Conservation (phyloP, 2,888 invertebrate species). For the Willowsia nigromaculata region DNA sequence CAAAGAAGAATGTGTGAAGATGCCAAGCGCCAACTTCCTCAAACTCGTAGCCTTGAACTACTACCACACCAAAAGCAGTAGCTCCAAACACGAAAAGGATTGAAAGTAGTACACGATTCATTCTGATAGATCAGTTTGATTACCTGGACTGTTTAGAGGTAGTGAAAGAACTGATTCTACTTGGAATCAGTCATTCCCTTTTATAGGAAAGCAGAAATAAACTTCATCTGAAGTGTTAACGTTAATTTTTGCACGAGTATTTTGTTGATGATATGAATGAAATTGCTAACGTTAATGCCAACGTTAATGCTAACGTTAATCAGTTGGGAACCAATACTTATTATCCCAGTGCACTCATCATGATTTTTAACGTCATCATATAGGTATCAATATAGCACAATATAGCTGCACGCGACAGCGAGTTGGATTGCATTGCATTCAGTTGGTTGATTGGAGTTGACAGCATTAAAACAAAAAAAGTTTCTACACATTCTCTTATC, state of each 20-base stretch:
- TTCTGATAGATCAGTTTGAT: not conserved
- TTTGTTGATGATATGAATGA: too few relatives aligned
- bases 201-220: too few relatives aligned
- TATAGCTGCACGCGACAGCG: too few relatives aligned
- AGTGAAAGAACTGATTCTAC: not conserved
- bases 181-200: not conserved
- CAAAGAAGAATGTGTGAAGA: conserved; percentile 67
- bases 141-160: not conserved
- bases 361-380: not conserved
- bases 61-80: not conserved
- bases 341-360: too few relatives aligned
- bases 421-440: too few relatives aligned
- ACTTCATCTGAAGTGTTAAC: too few relatives aligned
- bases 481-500: too few relatives aligned
- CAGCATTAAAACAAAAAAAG: too few relatives aligned
- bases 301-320: not conserved
- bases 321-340: too few relatives aligned
- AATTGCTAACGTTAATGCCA: not conserved
- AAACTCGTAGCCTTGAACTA: not conserved
- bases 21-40: conserved; percentile 70
- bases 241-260: too few relatives aligned
- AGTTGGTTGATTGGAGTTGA: too few relatives aligned
- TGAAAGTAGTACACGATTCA: not conserved
- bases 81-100: not conserved
- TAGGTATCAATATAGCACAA: too few relatives aligned